Evolutionary conservation across 2,888 invertebrate genomes (phyloP).

Genomic region (Campoplex nolae): DNA sequence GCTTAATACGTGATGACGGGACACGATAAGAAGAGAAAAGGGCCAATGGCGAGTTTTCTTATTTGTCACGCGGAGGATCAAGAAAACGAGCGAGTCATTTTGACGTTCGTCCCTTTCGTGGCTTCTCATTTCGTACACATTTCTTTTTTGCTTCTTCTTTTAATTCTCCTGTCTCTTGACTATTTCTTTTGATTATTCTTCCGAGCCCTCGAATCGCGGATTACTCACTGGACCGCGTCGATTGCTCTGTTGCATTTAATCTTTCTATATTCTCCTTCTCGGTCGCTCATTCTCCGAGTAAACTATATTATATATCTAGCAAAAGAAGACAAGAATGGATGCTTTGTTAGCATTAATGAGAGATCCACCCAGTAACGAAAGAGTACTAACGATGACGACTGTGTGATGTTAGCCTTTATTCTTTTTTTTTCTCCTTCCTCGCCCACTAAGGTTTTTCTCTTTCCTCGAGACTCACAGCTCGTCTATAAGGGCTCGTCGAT

Average conservation of each 20-base stretch:
- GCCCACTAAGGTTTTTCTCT: background rate
- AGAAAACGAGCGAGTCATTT: constrained; percentile 66
- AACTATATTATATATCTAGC: constrained; percentile 30
- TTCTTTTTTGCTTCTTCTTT: constrained; percentile 25
- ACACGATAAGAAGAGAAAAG: constrained; percentile 34
- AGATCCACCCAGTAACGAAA: constrained; percentile 44
- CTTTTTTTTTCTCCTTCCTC: background rate
- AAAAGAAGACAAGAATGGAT: constrained; percentile 32
- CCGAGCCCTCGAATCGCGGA: constrained; percentile 11
- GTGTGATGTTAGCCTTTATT: constrained; percentile 19
- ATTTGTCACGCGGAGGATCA: constrained; percentile 55
- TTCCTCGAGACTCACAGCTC: constrained; percentile 44
- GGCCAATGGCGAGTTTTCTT: constrained; percentile 45
- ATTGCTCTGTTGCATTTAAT: constrained; percentile 25
- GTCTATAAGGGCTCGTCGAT: constrained; percentile 72
- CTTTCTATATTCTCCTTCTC: constrained; percentile 2
- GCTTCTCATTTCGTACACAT: constrained; percentile 32
- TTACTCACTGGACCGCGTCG: constrained; percentile 23
- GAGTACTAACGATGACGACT: constrained; percentile 28
- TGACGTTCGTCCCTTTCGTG: constrained; percentile 57
- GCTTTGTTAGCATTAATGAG: constrained; percentile 68
- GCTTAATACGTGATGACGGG: constrained; percentile 44
- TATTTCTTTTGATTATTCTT: constrained; percentile 47
- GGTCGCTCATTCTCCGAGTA: background rate
- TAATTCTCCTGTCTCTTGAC: constrained; percentile 1